Base-by-base conservation (phyloP, 2,888 invertebrate genomes). In the Bibio marci region DNA sequence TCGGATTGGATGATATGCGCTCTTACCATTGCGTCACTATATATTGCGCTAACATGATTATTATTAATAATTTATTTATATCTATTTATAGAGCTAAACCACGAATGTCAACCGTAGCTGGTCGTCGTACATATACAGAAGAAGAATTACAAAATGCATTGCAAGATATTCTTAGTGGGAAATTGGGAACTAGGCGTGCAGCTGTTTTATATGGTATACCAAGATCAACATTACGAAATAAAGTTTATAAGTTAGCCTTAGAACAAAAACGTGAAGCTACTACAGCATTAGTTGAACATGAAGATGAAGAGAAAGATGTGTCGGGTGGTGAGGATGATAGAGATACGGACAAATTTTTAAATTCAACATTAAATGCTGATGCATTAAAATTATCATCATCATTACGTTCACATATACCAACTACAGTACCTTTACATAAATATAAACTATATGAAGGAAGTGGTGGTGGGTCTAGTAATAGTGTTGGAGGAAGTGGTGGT, bases 171-270 rank as follows among this genome's bases (percentile, higher is more conserved):
- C 82, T 88, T 60, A 81, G 81, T 48, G 92, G 92, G 14, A 82
- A 87, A 54, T 68, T 95, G 49, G 94, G 92, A 47, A 91, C 92
- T 6, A 69, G 94, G 34, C 71, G 94, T 42, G 94, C 95, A 8
- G 87, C 95, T 38, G 87, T 88, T 39, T 80, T 92, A 51, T 97
- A 97, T 64, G 91, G 92, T 51, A 92, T 95, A 57, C 95, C 95
- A 7, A 74, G 95, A 47, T 92, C 95, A 47, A 95, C 94, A 19
- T 73, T 97, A 37, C 75, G 95, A 45, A 97, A 94, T 68, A 97
- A 97, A 66, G 88, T 86, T 56, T 81, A 82, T 69, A 87, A 87
- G 61, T 67, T 83, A 53, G 70, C 75, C 41, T 65, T 77, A 62
- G 82, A 82, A 50, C 69, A 73, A 37, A 73, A 73, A 53, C 69